Evolutionary conservation across 2,797 vertebrate species (phyloP).

Genomic region (Silurus lanzhouensis): DNA sequence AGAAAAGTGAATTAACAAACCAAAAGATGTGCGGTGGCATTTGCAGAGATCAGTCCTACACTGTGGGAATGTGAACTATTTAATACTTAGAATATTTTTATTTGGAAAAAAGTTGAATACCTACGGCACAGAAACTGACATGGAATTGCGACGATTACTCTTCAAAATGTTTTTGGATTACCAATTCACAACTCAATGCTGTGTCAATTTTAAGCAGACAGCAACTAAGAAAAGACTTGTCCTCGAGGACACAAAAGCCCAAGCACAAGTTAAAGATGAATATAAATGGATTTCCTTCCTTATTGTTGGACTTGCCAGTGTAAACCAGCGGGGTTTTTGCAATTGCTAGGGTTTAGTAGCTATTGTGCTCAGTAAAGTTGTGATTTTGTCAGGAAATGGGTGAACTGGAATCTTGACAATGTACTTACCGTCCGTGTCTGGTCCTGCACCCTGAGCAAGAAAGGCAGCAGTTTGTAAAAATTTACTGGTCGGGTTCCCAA

Average conservation of each 20-base stretch:
- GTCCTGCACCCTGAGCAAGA: background rate
- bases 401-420: background rate
- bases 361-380: background rate
- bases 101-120: background rate
- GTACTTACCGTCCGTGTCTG: background rate
- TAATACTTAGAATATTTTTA: too few relatives aligned
- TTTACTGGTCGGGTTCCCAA: too few relatives aligned
- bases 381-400: background rate
- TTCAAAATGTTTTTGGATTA: background rate
- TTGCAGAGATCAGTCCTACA: too few relatives aligned
- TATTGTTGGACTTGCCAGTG: too few relatives aligned
- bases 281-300: background rate
- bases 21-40: background rate
- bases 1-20: background rate
- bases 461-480: background rate
- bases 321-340: background rate
- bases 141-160: background rate
- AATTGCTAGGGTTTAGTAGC: background rate
- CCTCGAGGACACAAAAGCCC: background rate
- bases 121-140: background rate
- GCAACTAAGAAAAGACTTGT: background rate
- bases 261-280: background rate
- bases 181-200: conserved; percentile 11
- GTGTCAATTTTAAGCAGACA: conserved; percentile 22
- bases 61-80: background rate